phyloP scores from a whole-genome alignment of 1,140 invertebrate species.

The Brachionus rubens region DNA sequence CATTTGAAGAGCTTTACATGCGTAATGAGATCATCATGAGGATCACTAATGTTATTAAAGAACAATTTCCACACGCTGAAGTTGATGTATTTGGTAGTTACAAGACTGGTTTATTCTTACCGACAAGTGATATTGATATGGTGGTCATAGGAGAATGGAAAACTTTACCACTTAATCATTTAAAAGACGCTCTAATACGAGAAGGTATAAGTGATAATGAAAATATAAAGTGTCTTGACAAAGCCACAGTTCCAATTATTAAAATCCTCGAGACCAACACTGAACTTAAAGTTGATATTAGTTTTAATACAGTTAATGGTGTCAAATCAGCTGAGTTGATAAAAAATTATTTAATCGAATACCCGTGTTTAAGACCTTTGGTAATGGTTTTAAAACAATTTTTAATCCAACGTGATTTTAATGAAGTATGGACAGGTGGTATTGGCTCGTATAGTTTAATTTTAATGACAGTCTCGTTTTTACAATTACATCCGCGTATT shows the following conservation, averaged over 20 bases:
- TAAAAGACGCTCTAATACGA: conserved; percentile 20
- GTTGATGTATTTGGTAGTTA: conserved; percentile 78
- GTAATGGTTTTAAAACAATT: conserved; percentile 97
- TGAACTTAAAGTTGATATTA: conserved; percentile 91
- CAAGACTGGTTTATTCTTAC: conserved; percentile 85
- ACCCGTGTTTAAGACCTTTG: conserved; percentile 81
- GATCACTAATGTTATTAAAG: conserved; percentile 14
- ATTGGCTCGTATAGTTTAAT: conserved; percentile 98
- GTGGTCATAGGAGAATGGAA: conserved; percentile 91
- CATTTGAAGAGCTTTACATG: conserved; percentile 33
- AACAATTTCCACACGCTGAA: conserved; percentile 24
- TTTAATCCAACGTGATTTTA: conserved; percentile 88
- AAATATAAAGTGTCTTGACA: conserved; percentile 10
- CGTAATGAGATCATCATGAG: conserved; percentile 22
- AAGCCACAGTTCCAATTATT: conserved; percentile 76
- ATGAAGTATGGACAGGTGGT: conserved; percentile 97
- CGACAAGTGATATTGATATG: conserved; percentile 90
- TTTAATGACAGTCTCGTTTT: conserved; percentile 94
- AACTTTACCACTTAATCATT: background rate
- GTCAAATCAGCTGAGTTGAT: conserved; percentile 92
- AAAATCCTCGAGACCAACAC: conserved; percentile 92
- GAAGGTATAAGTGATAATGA: conserved; percentile 48
- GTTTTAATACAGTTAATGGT: conserved; percentile 94
- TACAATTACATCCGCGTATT: conserved; percentile 74
- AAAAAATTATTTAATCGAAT: conserved; percentile 67